phyloP scores from a whole-genome alignment of 2,888 invertebrate genomes.

The Eubasilissa splendida region DNA sequence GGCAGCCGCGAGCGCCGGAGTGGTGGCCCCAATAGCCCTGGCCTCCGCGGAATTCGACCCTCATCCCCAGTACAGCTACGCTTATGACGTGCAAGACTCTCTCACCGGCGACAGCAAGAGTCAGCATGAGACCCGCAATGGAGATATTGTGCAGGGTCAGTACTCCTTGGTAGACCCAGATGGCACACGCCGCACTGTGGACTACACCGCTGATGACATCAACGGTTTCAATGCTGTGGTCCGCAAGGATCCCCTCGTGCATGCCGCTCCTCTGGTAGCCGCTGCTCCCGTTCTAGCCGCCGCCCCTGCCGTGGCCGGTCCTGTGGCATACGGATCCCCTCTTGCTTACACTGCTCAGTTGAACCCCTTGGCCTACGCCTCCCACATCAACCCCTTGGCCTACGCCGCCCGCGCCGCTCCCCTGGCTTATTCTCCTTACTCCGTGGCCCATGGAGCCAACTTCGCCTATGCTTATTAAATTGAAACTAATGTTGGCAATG shows the following conservation, averaged over 20 bases:
- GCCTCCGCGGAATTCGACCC: constrained; percentile 61
- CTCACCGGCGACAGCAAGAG: constrained; percentile 73
- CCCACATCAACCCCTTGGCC: constrained; percentile 59
- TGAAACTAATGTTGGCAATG: too few species aligned
- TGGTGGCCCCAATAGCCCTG: constrained; percentile 59
- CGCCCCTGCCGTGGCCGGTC: constrained; percentile 29
- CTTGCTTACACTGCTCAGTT: constrained; percentile 56
- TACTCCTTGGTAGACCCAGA: constrained; percentile 73
- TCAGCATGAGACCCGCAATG: constrained; percentile 70
- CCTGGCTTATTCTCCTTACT: constrained; percentile 44
- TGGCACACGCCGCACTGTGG: constrained; percentile 72
- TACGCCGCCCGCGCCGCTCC: constrained; percentile 49
- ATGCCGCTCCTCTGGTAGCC: constrained; percentile 49
- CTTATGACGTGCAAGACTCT: constrained; percentile 72
- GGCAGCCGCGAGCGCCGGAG: constrained; percentile 65
- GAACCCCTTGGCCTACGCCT: constrained; percentile 59
- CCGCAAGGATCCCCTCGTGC: constrained; percentile 61
- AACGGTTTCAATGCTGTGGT: constrained; percentile 65
- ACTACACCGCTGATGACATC: constrained; percentile 71
- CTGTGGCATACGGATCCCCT: constrained; percentile 55
- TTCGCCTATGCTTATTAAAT: constrained; percentile 49
- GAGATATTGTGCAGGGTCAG: constrained; percentile 70
- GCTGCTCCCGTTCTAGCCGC: constrained; percentile 37
- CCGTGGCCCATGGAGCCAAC: constrained; percentile 32
- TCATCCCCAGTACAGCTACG: constrained; percentile 61